phyloP scores from a whole-genome alignment of 2,113 vertebrate species.

The Esox niger region DNA sequence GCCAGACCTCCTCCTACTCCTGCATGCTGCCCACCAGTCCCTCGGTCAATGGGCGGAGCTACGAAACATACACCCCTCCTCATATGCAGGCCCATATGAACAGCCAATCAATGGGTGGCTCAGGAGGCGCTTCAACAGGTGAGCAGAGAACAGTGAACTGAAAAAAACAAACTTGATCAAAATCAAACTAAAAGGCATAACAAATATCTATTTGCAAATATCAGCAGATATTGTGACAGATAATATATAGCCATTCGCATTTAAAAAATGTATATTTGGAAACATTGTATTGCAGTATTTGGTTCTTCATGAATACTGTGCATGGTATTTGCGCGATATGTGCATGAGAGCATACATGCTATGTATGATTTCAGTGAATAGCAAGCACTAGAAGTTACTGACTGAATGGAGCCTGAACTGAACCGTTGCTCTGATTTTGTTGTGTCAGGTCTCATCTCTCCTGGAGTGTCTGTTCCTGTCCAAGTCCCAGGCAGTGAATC shows the following conservation, averaged over 20 bases:
- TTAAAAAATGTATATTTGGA: too few relatives aligned
- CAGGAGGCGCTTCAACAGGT: slow-evolving; percentile 95
- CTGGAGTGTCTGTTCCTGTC: slow-evolving; percentile 98
- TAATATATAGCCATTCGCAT: too few relatives aligned
- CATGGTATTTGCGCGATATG: too few relatives aligned
- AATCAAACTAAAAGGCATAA: background rate
- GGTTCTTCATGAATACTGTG: too few relatives aligned
- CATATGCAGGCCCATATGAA: slow-evolving; percentile 99
- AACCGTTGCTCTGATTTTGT: slow-evolving; percentile 13
- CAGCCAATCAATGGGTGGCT: slow-evolving; percentile 92
- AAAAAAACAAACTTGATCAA: background rate
- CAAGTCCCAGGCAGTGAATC: slow-evolving; percentile 98
- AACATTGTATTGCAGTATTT: too few relatives aligned
- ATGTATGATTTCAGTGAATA: background rate
- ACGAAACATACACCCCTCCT: slow-evolving; percentile 93
- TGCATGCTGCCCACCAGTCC: slow-evolving; percentile 98
- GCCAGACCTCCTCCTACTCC: slow-evolving; percentile 96
- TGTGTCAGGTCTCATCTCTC: slow-evolving; percentile 92
- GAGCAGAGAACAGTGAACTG: slow-evolving; percentile 38
- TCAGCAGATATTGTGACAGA: too few relatives aligned
- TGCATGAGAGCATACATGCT: too few relatives aligned
- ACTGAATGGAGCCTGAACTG: slow-evolving; percentile 11
- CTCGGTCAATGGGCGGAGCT: slow-evolving; percentile 91
- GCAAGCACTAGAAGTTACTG: too few relatives aligned
- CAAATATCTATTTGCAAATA: too few relatives aligned